Conservation (phyloP, 2,888 invertebrate species). For the Proisotoma minuta region DNA sequence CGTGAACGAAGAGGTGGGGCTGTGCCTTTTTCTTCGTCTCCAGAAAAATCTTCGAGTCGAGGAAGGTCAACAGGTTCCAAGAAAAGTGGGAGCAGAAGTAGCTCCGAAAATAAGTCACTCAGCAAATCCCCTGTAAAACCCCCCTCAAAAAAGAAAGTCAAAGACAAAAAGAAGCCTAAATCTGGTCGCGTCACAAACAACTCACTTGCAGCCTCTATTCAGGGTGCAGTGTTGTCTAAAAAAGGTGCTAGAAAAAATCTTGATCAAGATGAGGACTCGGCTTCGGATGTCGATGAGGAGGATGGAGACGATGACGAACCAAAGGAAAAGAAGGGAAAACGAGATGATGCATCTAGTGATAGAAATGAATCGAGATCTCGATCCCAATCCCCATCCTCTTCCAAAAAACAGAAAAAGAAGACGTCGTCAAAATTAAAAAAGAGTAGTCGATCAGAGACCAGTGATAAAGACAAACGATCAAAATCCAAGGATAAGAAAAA, state of each 20-base stretch:
- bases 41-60: slow-evolving; percentile 13
- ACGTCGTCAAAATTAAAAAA: background rate
- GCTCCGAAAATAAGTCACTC: background rate
- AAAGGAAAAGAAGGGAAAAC: slow-evolving; percentile 55
- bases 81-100: slow-evolving; percentile 23
- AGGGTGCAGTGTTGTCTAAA: slow-evolving; percentile 31
- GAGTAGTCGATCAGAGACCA: background rate
- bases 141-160: slow-evolving; percentile 53
- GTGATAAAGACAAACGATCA: background rate
- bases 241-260: slow-evolving; percentile 24
- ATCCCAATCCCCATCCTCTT: slow-evolving; percentile 21
- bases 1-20: slow-evolving; percentile 42
- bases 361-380: slow-evolving; percentile 25
- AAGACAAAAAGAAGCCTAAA: slow-evolving; percentile 57
- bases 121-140: background rate
- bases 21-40: background rate
- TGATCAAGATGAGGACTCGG: slow-evolving; percentile 12
- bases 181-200: slow-evolving; percentile 50
- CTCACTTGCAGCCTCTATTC: slow-evolving; percentile 33
- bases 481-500: slow-evolving; percentile 23
- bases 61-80: background rate
- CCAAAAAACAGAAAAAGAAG: slow-evolving; percentile 20
- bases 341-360: slow-evolving; percentile 51
- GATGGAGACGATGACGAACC: slow-evolving; percentile 43
- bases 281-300: slow-evolving; percentile 44